phyloP scores from a whole-genome alignment of 2,888 invertebrate genomes.

The Dioctria rufipes region DNA sequence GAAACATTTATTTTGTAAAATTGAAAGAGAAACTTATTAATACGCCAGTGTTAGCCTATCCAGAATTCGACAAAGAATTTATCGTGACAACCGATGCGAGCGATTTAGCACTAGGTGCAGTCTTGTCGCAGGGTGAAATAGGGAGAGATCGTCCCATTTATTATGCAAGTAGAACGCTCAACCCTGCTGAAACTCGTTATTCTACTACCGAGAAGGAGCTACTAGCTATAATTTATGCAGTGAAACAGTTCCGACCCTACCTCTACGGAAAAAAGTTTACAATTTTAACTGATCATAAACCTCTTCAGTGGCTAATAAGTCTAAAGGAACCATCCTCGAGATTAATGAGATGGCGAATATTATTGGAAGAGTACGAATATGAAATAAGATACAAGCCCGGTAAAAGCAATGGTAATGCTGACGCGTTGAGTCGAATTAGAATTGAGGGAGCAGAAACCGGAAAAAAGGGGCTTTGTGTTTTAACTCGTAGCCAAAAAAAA shows the following conservation, averaged over 20 bases:
- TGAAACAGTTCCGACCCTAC: background rate
- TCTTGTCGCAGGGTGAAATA: too few relatives aligned
- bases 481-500: too few relatives aligned
- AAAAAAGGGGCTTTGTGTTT: too few relatives aligned
- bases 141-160: too few relatives aligned
- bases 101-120: too few relatives aligned
- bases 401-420: background rate
- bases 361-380: background rate
- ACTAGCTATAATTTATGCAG: background rate
- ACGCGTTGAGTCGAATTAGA: too few relatives aligned
- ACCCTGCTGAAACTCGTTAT: background rate
- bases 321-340: background rate
- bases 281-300: background rate
- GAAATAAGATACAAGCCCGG: background rate
- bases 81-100: background rate
- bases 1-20: background rate
- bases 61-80: background rate
- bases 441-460: too few relatives aligned
- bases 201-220: slow-evolving; percentile 4
- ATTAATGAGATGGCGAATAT: background rate
- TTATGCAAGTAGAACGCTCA: background rate
- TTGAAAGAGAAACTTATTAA: background rate
- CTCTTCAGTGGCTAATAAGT: background rate
- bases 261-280: background rate
- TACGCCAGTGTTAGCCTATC: background rate